Evolutionary conservation across 92 coral and sea anemone species (phyloP), one percentile per base, ranked within the genome.

Genomic region (Desmophyllum pertusum): DNA sequence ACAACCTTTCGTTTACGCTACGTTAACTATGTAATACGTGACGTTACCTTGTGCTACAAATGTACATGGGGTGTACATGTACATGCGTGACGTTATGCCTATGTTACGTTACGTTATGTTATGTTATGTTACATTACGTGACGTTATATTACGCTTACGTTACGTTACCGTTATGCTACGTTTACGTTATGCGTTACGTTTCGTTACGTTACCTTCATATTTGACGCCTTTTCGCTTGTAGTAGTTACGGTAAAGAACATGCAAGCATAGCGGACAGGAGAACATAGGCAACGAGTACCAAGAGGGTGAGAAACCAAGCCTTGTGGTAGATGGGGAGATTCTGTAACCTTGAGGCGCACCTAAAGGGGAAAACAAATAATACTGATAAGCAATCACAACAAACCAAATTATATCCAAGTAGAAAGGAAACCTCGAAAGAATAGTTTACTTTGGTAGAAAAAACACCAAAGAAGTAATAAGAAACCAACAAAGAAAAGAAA

Each of bases 301-400:
- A 11, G 45, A 80, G 18, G 11, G 50, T 50, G 13, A 80, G 66
- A 68, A 80, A 80, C 84, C 84, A 80, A 21, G 76, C 52, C 21
- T 35, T 35, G 57, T 45, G 31, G 39, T 68, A 80, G 9, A 80
- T 42, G 33, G 76, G n/a, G 84, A 14, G 51, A 4, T 7, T 33
- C 30, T 13, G 48, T 11, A 2, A n/a, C 29, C 41, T 74, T 30
- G n/a, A 0, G 55, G 50, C 27, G 57, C 77, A 68, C 10, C 84
- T 80, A 30, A 46, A 67, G 29, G 23, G 5, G 18, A 4, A 67
- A 67, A 65, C n/a, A n/a, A n/a, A n/a, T n/a, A n/a, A n/a, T n/a
- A n/a, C n/a, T n/a, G n/a, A n/a, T n/a, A n/a, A n/a, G n/a, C n/a
- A n/a, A n/a, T n/a, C n/a, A n/a, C n/a, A n/a, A n/a, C n/a, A 55